These are phyloP conservation scores for Rhyacichthys aspro DNA, from an alignment of 2,797 vertebrate species.

Conservation along the genomic window DNA sequence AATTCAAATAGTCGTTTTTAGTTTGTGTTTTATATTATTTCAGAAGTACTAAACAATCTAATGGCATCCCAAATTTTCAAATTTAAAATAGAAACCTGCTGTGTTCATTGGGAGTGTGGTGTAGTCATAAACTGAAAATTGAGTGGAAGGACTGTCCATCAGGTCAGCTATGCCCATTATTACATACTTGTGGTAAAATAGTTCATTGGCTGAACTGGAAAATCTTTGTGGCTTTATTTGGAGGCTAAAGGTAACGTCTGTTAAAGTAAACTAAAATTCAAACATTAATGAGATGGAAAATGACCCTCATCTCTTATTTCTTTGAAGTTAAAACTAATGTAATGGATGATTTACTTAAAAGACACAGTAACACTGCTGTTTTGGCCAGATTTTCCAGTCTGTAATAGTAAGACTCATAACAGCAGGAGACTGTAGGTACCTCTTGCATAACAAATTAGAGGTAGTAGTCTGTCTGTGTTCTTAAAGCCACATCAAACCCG, in stretches of 20 bases:
- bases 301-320: slow-evolving; percentile 11
- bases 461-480: slow-evolving; percentile 38
- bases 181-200: slow-evolving; percentile 41
- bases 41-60: not conserved
- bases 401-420: slow-evolving; percentile 17
- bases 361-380: not conserved
- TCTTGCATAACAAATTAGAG: slow-evolving; percentile 29
- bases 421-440: slow-evolving; percentile 24
- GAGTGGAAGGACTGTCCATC: slow-evolving; percentile 38
- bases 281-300: slow-evolving; percentile 43
- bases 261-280: slow-evolving; percentile 12
- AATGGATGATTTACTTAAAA: slow-evolving; percentile 4
- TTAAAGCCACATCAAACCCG: slow-evolving; percentile 53
- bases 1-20: no score
- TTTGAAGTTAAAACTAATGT: slow-evolving; percentile 32
- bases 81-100: slow-evolving; percentile 4
- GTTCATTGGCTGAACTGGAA: slow-evolving; percentile 42
- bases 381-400: slow-evolving; percentile 20
- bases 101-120: slow-evolving; percentile 18
- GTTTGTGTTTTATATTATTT: no score
- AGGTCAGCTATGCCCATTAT: slow-evolving; percentile 48
- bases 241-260: not conserved
- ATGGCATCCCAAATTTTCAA: no score
- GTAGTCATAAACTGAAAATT: slow-evolving; percentile 34
- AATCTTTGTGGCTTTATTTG: slow-evolving; percentile 25